These are phyloP conservation scores for Zoanthus sansibaricus DNA, from an alignment of 92 coral and sea anemone species.

Conservation along the genomic window DNA sequence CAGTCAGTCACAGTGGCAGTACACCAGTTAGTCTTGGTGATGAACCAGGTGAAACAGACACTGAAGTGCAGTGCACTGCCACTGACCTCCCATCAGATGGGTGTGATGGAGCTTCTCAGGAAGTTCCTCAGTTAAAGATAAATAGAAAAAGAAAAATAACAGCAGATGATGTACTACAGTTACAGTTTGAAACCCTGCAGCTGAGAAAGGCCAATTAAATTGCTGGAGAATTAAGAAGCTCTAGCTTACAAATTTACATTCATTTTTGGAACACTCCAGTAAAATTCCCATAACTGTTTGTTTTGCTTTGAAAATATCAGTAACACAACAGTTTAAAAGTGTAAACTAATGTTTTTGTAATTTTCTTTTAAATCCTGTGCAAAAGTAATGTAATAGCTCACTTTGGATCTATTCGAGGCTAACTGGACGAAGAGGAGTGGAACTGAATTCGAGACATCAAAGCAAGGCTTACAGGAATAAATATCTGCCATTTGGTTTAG, in stretches of 20 bases:
- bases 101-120: neutral
- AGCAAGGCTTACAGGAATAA: too few species aligned
- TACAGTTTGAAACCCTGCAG: constrained; percentile 1
- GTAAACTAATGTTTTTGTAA: too few species aligned
- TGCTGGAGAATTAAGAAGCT: neutral
- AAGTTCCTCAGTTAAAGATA: neutral
- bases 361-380: too few species aligned
- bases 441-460: too few species aligned
- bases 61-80: constrained; percentile 4
- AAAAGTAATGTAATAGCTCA: too few species aligned
- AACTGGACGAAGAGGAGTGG: too few species aligned
- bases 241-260: neutral
- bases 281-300: too few species aligned
- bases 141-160: neutral
- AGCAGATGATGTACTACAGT: neutral
- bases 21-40: neutral
- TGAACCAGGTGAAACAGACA: neutral
- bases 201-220: neutral
- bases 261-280: neutral
- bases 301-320: too few species aligned
- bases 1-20: neutral
- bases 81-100: neutral
- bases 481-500: too few species aligned
- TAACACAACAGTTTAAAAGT: too few species aligned
- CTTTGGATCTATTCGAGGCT: too few species aligned